These are phyloP conservation scores for Pipistrellus nathusii DNA, from an alignment of 2,797 vertebrate species.

Conservation along the genomic window DNA sequence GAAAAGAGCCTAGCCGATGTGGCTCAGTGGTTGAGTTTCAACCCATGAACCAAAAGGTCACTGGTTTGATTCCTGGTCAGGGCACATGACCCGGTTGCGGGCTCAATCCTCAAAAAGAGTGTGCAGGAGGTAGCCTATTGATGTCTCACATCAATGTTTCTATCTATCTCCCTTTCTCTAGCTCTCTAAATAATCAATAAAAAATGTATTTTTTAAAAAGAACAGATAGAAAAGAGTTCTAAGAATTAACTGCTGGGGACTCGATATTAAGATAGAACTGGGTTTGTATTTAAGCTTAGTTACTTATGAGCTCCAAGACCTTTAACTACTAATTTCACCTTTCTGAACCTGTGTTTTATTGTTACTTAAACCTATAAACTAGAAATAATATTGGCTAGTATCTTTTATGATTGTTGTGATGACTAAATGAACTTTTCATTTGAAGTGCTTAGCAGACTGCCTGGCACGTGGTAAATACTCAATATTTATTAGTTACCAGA, in stretches of 20 bases:
- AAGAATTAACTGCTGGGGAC: neutral
- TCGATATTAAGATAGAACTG: neutral
- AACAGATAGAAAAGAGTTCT: conserved; percentile 5
- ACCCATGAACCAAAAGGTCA: no score
- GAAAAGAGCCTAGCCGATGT: neutral
- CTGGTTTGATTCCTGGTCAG: no score
- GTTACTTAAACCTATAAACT: conserved; percentile 22
- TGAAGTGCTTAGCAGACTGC: neutral
- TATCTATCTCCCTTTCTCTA: no score
- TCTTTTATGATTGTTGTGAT: neutral
- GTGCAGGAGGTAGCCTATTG: no score
- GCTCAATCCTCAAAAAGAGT: no score
- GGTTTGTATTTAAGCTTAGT: conserved; percentile 44
- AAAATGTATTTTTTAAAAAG: no score
- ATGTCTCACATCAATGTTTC: no score
- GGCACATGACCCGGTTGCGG: no score
- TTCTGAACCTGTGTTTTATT: conserved; percentile 27
- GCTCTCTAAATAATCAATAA: no score
- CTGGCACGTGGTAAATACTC: neutral
- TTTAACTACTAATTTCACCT: conserved; percentile 18
- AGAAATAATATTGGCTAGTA: neutral
- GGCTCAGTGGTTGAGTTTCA: no score
- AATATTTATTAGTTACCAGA: neutral
- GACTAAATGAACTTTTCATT: conserved; percentile 18
- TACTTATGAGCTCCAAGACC: neutral